A percentile compares a stretch with the other conserved stretches of the same genome.
These are phyloP conservation scores for Drosophila recens DNA, from an alignment of 2,888 invertebrate genomes.

Conservation along the genomic window DNA sequence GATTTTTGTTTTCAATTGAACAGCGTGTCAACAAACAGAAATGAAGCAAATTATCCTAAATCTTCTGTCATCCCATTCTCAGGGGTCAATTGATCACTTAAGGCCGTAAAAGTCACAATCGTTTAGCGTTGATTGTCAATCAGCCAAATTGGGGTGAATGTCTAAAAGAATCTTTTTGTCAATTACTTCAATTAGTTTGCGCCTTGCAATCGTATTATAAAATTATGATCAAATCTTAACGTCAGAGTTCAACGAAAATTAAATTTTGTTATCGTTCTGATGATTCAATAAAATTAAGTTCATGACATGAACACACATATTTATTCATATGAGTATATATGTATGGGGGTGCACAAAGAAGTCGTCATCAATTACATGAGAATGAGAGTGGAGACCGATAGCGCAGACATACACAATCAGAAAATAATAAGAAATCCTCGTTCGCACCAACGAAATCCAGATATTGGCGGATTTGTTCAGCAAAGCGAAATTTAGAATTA, in stretches of 20 bases:
- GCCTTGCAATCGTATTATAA: constrained; percentile 19
- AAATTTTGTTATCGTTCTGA: constrained; percentile 27
- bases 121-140: constrained; percentile 18
- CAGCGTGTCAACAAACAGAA: not conserved
- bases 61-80: not conserved
- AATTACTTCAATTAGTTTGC: constrained; percentile 39
- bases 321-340: not conserved
- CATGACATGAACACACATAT: constrained; percentile 2
- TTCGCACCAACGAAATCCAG: constrained; percentile 58
- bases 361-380: constrained; percentile 43
- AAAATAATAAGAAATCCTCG: constrained; percentile 45
- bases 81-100: constrained; percentile 17
- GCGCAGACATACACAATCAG: constrained; percentile 39
- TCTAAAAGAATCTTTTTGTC: constrained; percentile 9
- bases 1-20: not conserved
- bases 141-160: not conserved
- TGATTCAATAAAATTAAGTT: constrained; percentile 30
- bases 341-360: constrained; percentile 22
- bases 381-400: constrained; percentile 23
- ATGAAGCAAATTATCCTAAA: not conserved
- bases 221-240: constrained; percentile 21
- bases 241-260: constrained; percentile 26
- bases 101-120: constrained; percentile 8
- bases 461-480: constrained; percentile 52
- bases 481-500: constrained; percentile 44